These are phyloP conservation scores for Nyctereutes procyonoides DNA, from an alignment of 2,113 vertebrate genomes.

Conservation along the genomic window DNA sequence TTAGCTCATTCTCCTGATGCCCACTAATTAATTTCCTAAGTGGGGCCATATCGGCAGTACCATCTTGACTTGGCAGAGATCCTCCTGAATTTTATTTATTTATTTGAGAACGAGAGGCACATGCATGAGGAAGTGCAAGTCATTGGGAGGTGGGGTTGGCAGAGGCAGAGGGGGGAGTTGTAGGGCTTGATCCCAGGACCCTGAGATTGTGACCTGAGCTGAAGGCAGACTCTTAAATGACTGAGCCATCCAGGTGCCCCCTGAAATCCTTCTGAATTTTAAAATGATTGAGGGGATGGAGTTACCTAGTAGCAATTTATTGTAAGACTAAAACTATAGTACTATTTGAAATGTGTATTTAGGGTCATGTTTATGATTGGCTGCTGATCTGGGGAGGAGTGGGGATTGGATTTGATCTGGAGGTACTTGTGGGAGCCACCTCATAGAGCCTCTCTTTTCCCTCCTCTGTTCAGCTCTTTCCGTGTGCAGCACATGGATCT, in stretches of 20 bases:
- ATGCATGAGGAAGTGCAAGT: not conserved
- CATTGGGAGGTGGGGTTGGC: too few relatives aligned
- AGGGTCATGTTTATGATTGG: not conserved
- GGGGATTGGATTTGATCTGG: not conserved
- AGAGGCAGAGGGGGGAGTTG: not conserved
- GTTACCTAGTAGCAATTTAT: not conserved
- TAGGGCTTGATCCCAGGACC: not conserved
- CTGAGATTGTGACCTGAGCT: not conserved
- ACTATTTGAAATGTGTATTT: not conserved
- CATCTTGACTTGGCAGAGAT: not conserved
- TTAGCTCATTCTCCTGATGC: not conserved
- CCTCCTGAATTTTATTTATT: not conserved
- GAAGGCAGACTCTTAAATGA: not conserved
- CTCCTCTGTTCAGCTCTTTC: slow-evolving; percentile 84
- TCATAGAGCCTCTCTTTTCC: not conserved
- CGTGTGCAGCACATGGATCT: slow-evolving; percentile 93
- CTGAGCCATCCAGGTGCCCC: not conserved
- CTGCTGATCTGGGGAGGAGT: not conserved
- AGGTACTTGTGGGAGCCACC: not conserved
- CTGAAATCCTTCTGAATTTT: not conserved
- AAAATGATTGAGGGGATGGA: not conserved
- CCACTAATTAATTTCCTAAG: not conserved
- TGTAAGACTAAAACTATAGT: not conserved
- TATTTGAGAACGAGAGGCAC: not conserved
- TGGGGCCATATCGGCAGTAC: not conserved